Base-by-base conservation (phyloP, 2,888 invertebrate genomes). In the Bugulina stolonifera region DNA sequence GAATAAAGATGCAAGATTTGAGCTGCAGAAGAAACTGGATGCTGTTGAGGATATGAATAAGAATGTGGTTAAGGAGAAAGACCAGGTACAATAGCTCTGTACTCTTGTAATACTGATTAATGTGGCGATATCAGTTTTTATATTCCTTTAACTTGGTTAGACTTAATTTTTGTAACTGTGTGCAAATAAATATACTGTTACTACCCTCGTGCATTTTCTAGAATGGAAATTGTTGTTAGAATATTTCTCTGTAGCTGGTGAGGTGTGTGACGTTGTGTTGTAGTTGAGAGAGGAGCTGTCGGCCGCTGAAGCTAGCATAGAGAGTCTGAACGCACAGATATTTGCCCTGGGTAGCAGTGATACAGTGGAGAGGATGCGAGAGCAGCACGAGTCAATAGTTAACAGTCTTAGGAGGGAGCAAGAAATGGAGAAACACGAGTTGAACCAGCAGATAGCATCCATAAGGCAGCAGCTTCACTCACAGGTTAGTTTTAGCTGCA, bases 261-360 rank as follows among this genome's bases (percentile, higher is more conserved):
- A n/a, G n/a, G n/a, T n/a, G n/a, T n/a, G n/a, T n/a, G n/a, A n/a
- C n/a, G n/a, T n/a, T n/a, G 18, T 43, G 43, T 43, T 64, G 32
- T 32, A 64, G 64, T 32, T 64, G 64, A 64, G 34, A 27, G 64
- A 64, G 29, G 23, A 64, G 64, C 76, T 83, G 5, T 79, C 80
- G 72, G 76, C 78, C 0, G 78, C 81, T 0, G 83, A 84, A 75
- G 75, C 81, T 0, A 80, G 80, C n/a, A 81, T 84, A 23, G 82
- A 83, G 71, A 79, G 77, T 10, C 74, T 84, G 35, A 79, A 81
- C 70, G 77, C 79, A n/a, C 82, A 84, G 75, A 70, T 83, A 54
- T 76, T 77, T 23, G 81, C 81, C 43, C 76, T 83, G 27, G 77
- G 78, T 14, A 76, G 77, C 43, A 79, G 80, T 0, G 84, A 83